Conservation (phyloP, 2,888 invertebrate genomes). For the Lithophane leautieri region DNA sequence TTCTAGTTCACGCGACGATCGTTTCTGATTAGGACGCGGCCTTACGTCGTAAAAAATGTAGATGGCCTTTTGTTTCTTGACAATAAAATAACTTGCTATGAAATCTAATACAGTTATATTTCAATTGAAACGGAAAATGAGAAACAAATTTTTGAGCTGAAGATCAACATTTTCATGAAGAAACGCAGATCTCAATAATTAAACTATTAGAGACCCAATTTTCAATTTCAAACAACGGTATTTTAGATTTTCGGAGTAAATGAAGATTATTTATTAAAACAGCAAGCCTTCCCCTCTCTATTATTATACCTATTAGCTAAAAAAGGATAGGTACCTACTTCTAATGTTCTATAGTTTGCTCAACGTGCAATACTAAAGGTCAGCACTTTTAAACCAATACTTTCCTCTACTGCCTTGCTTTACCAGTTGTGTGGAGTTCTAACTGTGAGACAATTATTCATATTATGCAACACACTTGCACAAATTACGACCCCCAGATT, state of each 20-base stretch:
- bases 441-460: too few relatives aligned
- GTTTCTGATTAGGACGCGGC: too few relatives aligned
- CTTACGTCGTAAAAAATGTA: background rate
- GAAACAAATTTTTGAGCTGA: conserved; percentile 21
- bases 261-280: conserved; percentile 1
- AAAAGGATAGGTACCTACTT: background rate
- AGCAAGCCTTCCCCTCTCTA: background rate
- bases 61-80: background rate
- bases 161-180: conserved; percentile 20
- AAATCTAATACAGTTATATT: conserved; percentile 6
- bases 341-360: too few relatives aligned
- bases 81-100: background rate
- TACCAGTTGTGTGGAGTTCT: too few relatives aligned
- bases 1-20: too few relatives aligned
- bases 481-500: too few relatives aligned
- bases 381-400: too few relatives aligned
- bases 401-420: too few relatives aligned
- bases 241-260: conserved; percentile 26
- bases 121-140: conserved; percentile 27
- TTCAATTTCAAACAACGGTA: conserved; percentile 29
- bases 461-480: too few relatives aligned
- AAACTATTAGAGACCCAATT: conserved; percentile 27
- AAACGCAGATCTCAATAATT: conserved; percentile 36
- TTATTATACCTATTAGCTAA: background rate
- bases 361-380: too few relatives aligned